Evolutionary conservation across 1,140 invertebrate species (phyloP), one percentile per base, ranked within the genome.

Genomic region (Acromyrmex heyeri): DNA sequence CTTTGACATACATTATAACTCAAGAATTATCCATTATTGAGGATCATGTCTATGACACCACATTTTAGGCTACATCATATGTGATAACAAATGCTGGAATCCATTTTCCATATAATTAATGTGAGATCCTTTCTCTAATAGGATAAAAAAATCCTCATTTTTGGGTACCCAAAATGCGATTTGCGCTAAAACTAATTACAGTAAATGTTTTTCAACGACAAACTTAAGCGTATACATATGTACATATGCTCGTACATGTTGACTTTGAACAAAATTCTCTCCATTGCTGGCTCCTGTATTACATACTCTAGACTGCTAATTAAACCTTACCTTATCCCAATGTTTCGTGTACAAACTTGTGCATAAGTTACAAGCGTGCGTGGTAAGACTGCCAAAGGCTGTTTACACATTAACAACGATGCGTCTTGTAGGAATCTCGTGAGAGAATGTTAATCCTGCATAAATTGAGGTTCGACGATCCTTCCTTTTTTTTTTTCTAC

Each of bases 261-360:
- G 24, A 81, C 16, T 38, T 38, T 59, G n/a, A 67, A 72, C 55
- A 72, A 73, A 82, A 59, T 61, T 48, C 38, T 72, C 34, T 55
- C 16, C 38, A 21, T 6, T 30, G 24, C 27, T 12, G 3, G 61
- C 79, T 59, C 48, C 53, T 67, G 24, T 72, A 67, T 65, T 44
- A 73, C 67, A 48, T 53, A 55, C 34, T 34, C 34, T 53, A 72
- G 67, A 82, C 55, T 69, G n/a, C 67, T 82, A 82, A 82, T 82
- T 82, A 82, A 82, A 73, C 55, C 79, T 73, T 73, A 30, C 79
- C 67, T 44, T 61, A 82, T 82, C 24, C 55, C 67, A 72, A 82
- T 72, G 79, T 61, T 73, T 82, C 67, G 61, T 72, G 67, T 57
- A 59, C 67, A 61, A 82, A 61, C 65, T 81, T 44, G 10, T 21